phyloP scores from a whole-genome alignment of 1,140 invertebrate species.

The Wiebesia pumilae region DNA sequence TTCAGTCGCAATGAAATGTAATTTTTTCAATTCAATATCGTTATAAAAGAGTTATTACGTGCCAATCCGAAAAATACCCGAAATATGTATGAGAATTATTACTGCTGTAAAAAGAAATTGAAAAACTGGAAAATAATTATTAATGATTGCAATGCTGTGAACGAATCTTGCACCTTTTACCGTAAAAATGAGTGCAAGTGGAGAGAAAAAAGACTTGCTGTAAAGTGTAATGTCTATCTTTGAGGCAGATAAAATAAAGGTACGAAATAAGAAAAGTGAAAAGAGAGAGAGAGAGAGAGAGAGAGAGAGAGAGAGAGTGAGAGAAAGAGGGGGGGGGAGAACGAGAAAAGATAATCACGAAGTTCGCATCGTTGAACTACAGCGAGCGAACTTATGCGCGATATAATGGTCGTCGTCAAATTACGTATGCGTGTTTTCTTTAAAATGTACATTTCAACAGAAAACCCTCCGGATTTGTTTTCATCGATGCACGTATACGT shows the following conservation, averaged over 20 bases:
- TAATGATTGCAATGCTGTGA: conserved; percentile 41
- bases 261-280: conserved; percentile 14
- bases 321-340: conserved; percentile 1
- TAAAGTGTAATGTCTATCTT: conserved; percentile 43
- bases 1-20: neutral
- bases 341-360: conserved; percentile 38
- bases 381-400: neutral
- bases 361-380: conserved; percentile 20
- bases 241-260: conserved; percentile 41
- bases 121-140: conserved; percentile 43
- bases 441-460: conserved; percentile 43
- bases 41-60: conserved; percentile 41
- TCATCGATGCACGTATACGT: conserved; percentile 14
- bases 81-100: conserved; percentile 11
- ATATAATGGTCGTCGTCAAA: conserved; percentile 54
- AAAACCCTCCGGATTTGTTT: conserved; percentile 46
- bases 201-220: conserved; percentile 14
- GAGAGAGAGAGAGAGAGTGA: conserved; percentile 25
- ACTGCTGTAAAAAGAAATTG: neutral
- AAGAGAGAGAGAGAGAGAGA: conserved; percentile 33
- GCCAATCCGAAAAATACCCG: neutral
- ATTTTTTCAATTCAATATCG: neutral
- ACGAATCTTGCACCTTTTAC: conserved; percentile 37
- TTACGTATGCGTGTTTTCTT: conserved; percentile 59
- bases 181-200: conserved; percentile 17